Evolutionary conservation across 2,113 vertebrate genomes (phyloP).

Genomic region (Trematocara variabile): DNA sequence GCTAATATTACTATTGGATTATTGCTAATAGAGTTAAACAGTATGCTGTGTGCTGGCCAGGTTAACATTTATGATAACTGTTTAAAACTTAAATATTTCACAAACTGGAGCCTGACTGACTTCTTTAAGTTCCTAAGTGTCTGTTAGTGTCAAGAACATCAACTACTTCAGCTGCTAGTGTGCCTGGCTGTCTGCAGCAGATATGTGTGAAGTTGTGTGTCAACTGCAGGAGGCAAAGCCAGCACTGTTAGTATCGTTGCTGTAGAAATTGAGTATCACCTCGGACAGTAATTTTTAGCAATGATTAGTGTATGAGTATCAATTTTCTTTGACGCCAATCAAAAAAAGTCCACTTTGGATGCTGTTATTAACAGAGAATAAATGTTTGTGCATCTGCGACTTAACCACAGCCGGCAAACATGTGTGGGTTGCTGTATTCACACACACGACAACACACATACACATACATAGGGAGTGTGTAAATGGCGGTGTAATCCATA

Average conservation of each 20-base stretch:
- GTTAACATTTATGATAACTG: not conserved
- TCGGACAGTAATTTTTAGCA: not conserved
- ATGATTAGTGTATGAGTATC: not conserved
- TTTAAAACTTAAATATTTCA: not conserved
- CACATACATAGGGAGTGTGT: conserved; percentile 40
- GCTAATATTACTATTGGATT: not conserved
- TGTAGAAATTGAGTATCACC: not conserved
- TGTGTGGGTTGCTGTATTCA: not conserved
- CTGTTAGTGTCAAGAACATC: not conserved
- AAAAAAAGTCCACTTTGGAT: not conserved
- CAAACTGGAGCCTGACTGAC: not conserved
- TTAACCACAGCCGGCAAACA: not conserved
- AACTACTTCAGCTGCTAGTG: not conserved
- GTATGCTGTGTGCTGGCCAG: not conserved
- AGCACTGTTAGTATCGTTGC: not conserved
- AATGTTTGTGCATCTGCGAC: not conserved
- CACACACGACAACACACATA: not conserved
- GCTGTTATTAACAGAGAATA: not conserved
- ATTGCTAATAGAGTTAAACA: not conserved
- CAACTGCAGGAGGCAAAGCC: not conserved
- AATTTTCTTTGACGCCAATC: not conserved
- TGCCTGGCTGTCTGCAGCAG: not conserved
- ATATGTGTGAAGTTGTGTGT: not conserved
- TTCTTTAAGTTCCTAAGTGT: not conserved
- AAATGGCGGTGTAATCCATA: conserved; percentile 61